phyloP scores from a whole-genome alignment of 2,888 invertebrate genomes.

The Tinea pellionella region DNA sequence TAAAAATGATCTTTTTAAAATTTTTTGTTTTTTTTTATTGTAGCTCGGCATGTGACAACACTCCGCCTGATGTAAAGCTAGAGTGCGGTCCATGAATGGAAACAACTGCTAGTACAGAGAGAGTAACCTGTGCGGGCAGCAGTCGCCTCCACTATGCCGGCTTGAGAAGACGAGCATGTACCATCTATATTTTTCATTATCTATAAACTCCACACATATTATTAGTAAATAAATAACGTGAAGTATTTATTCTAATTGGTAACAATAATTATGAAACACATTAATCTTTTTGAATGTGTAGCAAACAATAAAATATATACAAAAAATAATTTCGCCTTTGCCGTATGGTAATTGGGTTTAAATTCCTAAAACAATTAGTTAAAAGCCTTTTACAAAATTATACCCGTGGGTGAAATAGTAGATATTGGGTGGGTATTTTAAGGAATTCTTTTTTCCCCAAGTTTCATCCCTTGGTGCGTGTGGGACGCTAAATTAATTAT shows the following conservation, averaged over 20 bases:
- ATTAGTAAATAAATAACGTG: too few relatives aligned
- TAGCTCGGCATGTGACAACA: too few relatives aligned
- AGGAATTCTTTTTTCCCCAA: not conserved
- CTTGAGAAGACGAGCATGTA: too few relatives aligned
- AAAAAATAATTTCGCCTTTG: not conserved
- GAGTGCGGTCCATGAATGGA: too few relatives aligned
- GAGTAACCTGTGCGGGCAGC: too few relatives aligned
- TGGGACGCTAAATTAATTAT: constrained; percentile 1
- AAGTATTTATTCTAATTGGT: not conserved
- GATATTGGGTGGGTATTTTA: not conserved
- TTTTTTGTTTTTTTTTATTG: too few relatives aligned
- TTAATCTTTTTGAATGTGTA: not conserved
- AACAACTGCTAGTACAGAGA: too few relatives aligned
- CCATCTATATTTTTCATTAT: too few relatives aligned
- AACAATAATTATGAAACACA: not conserved
- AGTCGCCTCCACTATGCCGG: too few relatives aligned
- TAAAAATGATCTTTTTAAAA: too few relatives aligned
- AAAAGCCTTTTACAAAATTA: not conserved
- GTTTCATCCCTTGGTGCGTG: constrained; percentile 2
- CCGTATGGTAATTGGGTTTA: not conserved
- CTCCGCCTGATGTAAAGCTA: too few relatives aligned
- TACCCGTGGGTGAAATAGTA: not conserved
- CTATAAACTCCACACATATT: too few relatives aligned
- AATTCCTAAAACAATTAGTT: not conserved
- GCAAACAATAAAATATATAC: not conserved